These are phyloP conservation scores for Camponotus floridanus DNA, from an alignment of 1,140 invertebrate genomes.

Conservation along the genomic window DNA sequence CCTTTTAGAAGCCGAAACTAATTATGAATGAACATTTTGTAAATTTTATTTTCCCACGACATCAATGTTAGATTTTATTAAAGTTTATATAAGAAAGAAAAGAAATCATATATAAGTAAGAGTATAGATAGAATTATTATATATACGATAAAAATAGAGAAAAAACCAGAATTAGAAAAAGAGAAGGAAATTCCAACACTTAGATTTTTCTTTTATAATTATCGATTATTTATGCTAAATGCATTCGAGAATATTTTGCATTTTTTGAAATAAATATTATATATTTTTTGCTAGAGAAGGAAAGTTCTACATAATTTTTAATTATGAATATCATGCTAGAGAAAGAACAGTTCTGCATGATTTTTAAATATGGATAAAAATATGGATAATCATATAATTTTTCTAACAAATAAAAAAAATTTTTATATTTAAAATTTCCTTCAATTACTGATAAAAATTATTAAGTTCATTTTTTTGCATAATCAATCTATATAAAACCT, in stretches of 20 bases:
- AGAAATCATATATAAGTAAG: no score
- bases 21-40: no score
- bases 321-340: no score
- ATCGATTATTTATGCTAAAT: not conserved
- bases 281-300: no score
- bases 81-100: no score
- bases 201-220: not conserved
- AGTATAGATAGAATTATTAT: not conserved
- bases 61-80: no score
- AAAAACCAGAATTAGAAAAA: not conserved
- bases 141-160: not conserved
- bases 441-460: not conserved
- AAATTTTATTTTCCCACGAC: no score
- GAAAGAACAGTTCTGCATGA: no score
- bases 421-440: not conserved
- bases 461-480: not conserved
- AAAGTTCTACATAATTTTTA: no score
- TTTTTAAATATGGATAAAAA: not conserved
- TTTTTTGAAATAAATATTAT: no score
- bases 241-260: not conserved
- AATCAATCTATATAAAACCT: not conserved
- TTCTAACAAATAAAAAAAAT: not conserved
- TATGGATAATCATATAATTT: not conserved
- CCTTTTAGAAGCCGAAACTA: no score
- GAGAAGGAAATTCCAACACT: not conserved